Conservation (phyloP, 1,140 invertebrate genomes). For the Bombus pyrosoma region DNA sequence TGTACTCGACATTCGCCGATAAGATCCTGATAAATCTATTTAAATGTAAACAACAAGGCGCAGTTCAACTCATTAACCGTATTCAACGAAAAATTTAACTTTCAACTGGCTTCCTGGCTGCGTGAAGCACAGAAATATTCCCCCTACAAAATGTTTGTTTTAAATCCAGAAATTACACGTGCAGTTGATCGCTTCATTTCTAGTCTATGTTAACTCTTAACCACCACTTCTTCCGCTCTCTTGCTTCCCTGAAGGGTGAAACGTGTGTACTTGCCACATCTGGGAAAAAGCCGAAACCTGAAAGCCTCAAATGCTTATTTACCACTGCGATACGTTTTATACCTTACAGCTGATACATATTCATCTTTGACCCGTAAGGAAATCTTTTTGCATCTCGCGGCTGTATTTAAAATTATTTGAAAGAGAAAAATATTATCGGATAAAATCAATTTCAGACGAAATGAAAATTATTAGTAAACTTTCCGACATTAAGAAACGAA, state of each 20-base stretch:
- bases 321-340: not conserved
- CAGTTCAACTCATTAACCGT: not conserved
- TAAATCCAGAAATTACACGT: slow-evolving; percentile 8
- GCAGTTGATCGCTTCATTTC: slow-evolving; percentile 7
- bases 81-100: not conserved
- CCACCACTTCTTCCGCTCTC: slow-evolving; percentile 18
- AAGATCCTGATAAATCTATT: slow-evolving; percentile 16
- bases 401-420: too few species aligned
- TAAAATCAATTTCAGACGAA: accelerated
- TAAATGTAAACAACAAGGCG: not conserved
- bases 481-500: accelerated
- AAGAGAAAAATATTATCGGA: not conserved
- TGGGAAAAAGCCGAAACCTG: not conserved
- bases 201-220: slow-evolving; percentile 21
- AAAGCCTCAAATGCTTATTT: not conserved
- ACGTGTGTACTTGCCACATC: not conserved
- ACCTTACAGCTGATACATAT: not conserved
- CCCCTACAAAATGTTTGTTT: not conserved
- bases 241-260: slow-evolving; percentile 13
- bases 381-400: not conserved
- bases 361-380: not conserved
- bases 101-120: not conserved
- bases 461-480: not conserved
- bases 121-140: not conserved
- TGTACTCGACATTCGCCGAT: not conserved